These are phyloP conservation scores for Istiophorus platypterus DNA, from an alignment of 2,113 vertebrate species.

Conservation along the genomic window DNA sequence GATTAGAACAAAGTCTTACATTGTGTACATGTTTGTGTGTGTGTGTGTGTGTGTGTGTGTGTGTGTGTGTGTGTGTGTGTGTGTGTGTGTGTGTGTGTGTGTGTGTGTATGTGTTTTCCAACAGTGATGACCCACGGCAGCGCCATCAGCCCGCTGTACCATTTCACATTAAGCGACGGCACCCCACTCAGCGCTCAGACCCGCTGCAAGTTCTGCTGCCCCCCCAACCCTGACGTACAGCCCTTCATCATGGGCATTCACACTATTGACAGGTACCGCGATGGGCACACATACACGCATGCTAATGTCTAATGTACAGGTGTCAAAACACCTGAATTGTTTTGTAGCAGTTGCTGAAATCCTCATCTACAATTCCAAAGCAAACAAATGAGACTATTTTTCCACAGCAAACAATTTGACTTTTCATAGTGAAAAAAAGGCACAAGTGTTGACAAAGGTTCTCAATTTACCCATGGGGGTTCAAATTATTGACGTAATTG, in stretches of 20 bases:
- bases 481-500: no score
- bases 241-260: slow-evolving; percentile 99
- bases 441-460: no score
- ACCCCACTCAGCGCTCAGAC: slow-evolving; percentile 95
- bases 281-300: background rate
- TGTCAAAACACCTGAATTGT: background rate
- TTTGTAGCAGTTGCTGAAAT: no score
- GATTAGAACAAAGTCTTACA: slow-evolving; percentile 15
- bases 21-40: slow-evolving; percentile 6
- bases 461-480: no score
- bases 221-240: slow-evolving; percentile 92
- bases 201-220: slow-evolving; percentile 97
- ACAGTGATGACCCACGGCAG: slow-evolving; percentile 96
- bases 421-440: background rate
- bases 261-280: slow-evolving; percentile 93
- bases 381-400: no score
- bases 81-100: background rate
- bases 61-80: slow-evolving; percentile 7
- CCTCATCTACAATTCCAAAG: no score
- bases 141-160: slow-evolving; percentile 96
- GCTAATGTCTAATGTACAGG: no score
- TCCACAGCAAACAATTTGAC: background rate
- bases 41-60: slow-evolving; percentile 12
- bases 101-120: slow-evolving; percentile 17
- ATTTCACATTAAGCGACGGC: slow-evolving; percentile 94